Evolutionary conservation across 2,888 invertebrate genomes (phyloP).

Genomic region (Brachylomia viminalis): DNA sequence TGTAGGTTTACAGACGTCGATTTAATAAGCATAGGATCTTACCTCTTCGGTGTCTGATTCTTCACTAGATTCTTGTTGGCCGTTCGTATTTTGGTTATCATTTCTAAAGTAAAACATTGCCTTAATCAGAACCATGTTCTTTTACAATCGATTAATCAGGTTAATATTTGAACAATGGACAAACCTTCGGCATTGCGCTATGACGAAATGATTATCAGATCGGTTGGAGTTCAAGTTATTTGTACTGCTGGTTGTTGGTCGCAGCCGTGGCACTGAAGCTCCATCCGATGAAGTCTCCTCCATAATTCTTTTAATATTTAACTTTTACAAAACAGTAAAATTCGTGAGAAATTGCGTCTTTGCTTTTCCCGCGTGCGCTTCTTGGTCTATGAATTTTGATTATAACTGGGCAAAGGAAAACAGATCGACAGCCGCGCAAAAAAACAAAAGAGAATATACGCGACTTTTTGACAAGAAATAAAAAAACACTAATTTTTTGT

Average conservation of each 20-base stretch:
- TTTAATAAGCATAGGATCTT: slow-evolving; percentile 11
- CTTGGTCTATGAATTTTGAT: neutral
- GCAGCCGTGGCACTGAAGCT: slow-evolving; percentile 58
- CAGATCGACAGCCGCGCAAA: neutral
- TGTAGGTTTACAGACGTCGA: neutral
- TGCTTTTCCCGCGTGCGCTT: slow-evolving; percentile 41
- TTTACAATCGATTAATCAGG: no score
- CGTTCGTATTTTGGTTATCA: slow-evolving; percentile 61
- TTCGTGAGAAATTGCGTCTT: neutral
- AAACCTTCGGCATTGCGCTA: slow-evolving; percentile 81
- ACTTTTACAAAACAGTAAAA: neutral
- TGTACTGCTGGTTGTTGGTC: slow-evolving; percentile 56
- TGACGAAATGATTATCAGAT: slow-evolving; percentile 75
- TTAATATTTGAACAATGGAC: slow-evolving; percentile 5
- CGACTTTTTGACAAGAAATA: no score
- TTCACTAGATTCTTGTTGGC: slow-evolving; percentile 76
- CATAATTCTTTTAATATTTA: slow-evolving; percentile 50
- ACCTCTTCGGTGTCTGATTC: slow-evolving; percentile 82
- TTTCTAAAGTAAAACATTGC: slow-evolving; percentile 66
- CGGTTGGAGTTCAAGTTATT: slow-evolving; percentile 59
- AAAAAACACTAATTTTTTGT: neutral
- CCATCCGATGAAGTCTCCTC: slow-evolving; percentile 64
- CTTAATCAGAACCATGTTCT: neutral
- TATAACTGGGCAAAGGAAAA: neutral
- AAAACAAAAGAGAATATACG: neutral